A percentile compares a stretch with the other conserved stretches of the same genome.
phyloP scores from a whole-genome alignment of 2,888 invertebrate species.

The Nephrotoma guestfalica region DNA sequence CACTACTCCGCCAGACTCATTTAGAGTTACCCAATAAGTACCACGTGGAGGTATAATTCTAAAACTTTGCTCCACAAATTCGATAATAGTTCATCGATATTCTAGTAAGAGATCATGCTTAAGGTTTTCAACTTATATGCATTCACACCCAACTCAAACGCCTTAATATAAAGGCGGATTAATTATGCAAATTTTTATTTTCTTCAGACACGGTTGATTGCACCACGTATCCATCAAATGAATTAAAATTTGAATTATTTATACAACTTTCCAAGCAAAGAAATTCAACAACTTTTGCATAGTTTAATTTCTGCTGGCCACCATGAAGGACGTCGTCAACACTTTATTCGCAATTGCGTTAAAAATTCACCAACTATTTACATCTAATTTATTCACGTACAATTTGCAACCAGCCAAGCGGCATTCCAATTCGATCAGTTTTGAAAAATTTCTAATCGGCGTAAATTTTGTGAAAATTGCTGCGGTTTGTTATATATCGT shows the following conservation, averaged over 20 bases:
- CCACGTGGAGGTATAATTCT: too few relatives aligned
- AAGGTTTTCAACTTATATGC: too few relatives aligned
- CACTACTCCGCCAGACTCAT: too few relatives aligned
- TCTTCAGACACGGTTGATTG: neutral
- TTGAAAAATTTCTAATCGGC: neutral
- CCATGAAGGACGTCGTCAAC: neutral
- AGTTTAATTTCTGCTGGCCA: neutral
- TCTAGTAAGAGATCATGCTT: too few relatives aligned
- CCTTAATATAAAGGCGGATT: too few relatives aligned
- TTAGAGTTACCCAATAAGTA: too few relatives aligned
- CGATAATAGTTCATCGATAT: too few relatives aligned
- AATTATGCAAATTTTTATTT: neutral
- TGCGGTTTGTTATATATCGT: neutral
- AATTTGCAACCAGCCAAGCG: neutral
- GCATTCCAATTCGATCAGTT: neutral
- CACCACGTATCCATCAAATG: neutral
- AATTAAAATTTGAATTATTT: neutral
- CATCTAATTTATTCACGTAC: neutral
- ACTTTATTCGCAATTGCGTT: neutral
- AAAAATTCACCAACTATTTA: neutral
- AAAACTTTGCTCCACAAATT: too few relatives aligned
- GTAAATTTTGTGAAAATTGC: neutral
- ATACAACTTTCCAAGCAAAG: neutral
- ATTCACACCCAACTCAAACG: too few relatives aligned
- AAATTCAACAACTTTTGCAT: neutral